phyloP scores from a whole-genome alignment of 2,113 vertebrate species.

The Nematolebias whitei region DNA sequence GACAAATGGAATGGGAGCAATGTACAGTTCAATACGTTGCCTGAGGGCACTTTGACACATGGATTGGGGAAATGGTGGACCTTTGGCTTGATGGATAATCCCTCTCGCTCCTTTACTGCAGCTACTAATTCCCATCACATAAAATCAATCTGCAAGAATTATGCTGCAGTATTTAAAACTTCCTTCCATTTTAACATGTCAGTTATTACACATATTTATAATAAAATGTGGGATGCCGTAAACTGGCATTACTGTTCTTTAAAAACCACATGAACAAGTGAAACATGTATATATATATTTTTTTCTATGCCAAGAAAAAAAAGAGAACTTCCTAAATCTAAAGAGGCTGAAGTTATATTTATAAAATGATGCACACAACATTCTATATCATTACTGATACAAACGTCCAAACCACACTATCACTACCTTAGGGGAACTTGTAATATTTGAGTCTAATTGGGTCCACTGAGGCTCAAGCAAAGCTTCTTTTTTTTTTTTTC shows the following conservation, averaged over 20 bases:
- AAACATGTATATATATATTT: not conserved
- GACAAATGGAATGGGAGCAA: not conserved
- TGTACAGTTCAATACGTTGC: not conserved
- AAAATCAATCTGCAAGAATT: not conserved
- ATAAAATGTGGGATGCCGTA: not conserved
- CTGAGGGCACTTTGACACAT: not conserved
- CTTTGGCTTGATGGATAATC: too few relatives aligned
- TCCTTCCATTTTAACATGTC: not conserved
- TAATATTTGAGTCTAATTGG: conserved; percentile 72
- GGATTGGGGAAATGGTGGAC: not conserved
- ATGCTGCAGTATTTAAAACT: too few relatives aligned
- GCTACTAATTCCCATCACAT: too few relatives aligned
- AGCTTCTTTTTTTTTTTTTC: conserved; percentile 46
- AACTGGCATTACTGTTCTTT: not conserved
- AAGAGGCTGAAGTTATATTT: conserved; percentile 10
- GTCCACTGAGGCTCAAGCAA: conserved; percentile 54
- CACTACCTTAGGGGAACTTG: conserved; percentile 54
- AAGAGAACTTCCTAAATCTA: conserved; percentile 30
- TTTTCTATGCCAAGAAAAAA: not conserved
- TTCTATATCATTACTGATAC: conserved; percentile 35
- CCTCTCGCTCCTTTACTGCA: too few relatives aligned
- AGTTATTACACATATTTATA: too few relatives aligned
- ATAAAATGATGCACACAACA: conserved; percentile 28
- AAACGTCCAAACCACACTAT: conserved; percentile 47
- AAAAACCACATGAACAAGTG: not conserved